Base-by-base conservation (phyloP, 2,888 invertebrate genomes). In the Oxycera nigricornis region DNA sequence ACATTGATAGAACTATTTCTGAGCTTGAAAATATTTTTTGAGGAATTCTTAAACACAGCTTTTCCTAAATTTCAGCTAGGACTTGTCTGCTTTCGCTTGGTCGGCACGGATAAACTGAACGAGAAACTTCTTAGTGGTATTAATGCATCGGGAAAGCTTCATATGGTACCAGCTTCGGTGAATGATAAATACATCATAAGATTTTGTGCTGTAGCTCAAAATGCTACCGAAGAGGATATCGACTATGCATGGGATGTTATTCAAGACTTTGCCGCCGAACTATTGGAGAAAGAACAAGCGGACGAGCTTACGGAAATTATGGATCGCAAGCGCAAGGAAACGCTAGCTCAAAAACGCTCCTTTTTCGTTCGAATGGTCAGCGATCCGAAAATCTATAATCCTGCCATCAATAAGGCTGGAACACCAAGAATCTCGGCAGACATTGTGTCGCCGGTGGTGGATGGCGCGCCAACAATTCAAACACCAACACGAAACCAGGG, bases 341-440 rank as follows among this genome's bases (percentile, higher is more conserved):
- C 93, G 3, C 86, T 97, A 81, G 94, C 94, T 7, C 93, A 96
- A 85, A 96, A 96, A 86, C 90, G 97, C 72, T 96, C 96, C 14
- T 97, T 97, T 89, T 96, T 97, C 86, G 97, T 97, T 74, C 93
- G 97, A 67, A 97, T 97, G 97, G 97, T 96, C 77, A 95, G 95
- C 84, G 97, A 97, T 88, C 97, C 97, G 1, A 97, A 97, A 86
- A 94, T 97, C 81, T 96, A 96, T 88, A 95, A 96, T 87, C 95
- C 96, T 35, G 94, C 94, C 76, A 95, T 96, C 81, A 92, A 91
- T 82, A 92, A 92, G 85, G 89, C 91, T 0, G 88, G 91, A 65
- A 90, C 92, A 65, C 89, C 90, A 1, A 82, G 85, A 75, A 73
- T 84, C 30, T 86, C 86, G 6, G 75, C 82, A 73, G 85, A 86